These are phyloP conservation scores for Bos indicus DNA, from an alignment of 2,113 vertebrate species.

Conservation along the genomic window DNA sequence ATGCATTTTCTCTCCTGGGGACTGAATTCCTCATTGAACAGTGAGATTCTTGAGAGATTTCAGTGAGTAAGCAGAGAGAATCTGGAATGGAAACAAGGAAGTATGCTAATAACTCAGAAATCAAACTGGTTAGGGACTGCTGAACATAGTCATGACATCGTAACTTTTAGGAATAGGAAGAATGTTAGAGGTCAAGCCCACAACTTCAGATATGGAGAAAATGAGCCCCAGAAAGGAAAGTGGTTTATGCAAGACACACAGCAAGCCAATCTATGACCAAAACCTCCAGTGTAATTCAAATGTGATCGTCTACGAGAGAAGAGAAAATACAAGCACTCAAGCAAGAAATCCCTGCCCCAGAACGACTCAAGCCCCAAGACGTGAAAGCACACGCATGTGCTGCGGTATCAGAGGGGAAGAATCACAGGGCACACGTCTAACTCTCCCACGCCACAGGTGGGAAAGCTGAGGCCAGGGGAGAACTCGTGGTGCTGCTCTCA, in stretches of 20 bases:
- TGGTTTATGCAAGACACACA: background rate
- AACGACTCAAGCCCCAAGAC: background rate
- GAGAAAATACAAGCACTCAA: too few species aligned
- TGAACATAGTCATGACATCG: background rate
- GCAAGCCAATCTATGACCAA: background rate
- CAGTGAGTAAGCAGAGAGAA: background rate
- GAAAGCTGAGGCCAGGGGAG: background rate
- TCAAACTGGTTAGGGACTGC: background rate
- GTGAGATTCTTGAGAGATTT: background rate
- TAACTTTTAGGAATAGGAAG: background rate
- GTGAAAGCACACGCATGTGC: background rate
- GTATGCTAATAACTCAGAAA: background rate
- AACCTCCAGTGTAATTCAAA: background rate
- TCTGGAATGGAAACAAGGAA: background rate
- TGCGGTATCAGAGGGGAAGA: accelerated
- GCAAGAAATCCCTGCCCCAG: background rate
- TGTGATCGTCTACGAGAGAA: background rate
- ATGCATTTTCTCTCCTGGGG: background rate
- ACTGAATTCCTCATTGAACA: background rate
- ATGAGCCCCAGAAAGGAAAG: background rate
- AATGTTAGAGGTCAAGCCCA: background rate
- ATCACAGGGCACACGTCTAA: background rate
- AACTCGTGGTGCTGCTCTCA: accelerated
- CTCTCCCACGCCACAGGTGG: background rate
- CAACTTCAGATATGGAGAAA: background rate